A percentile compares a stretch with the other conserved stretches of the same genome.
Conservation (phyloP, 2,797 vertebrate species). For the Serranus cabrilla region DNA sequence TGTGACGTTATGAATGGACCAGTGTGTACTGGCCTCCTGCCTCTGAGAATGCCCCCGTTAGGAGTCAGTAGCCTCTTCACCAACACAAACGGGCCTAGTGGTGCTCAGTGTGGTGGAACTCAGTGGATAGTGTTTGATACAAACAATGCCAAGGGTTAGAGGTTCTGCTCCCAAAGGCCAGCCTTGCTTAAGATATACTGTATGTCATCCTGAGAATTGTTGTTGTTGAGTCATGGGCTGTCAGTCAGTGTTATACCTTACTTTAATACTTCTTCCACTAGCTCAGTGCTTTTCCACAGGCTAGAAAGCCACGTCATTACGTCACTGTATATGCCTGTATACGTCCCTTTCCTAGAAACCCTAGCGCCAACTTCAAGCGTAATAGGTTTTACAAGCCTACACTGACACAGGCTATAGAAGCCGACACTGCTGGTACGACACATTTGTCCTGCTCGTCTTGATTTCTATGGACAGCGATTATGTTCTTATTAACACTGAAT, state of each 20-base stretch:
- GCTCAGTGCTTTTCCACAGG: neutral
- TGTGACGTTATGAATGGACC: constrained; percentile 58
- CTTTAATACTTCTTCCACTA: neutral
- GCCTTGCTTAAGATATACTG: constrained; percentile 1
- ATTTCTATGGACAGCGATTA: too few relatives aligned
- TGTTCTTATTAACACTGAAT: too few relatives aligned
- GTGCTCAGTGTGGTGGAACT: constrained; percentile 15
- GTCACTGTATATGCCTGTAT: too few relatives aligned
- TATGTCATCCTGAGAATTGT: neutral
- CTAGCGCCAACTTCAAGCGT: too few relatives aligned
- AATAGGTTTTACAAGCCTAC: too few relatives aligned
- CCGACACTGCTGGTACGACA: too few relatives aligned
- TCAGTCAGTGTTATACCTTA: constrained; percentile 8
- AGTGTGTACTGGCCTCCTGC: constrained; percentile 38
- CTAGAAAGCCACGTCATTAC: too few relatives aligned
- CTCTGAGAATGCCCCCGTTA: constrained; percentile 37
- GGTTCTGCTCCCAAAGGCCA: neutral
- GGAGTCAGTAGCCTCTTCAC: constrained; percentile 12
- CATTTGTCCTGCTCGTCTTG: too few relatives aligned
- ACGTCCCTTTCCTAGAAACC: too few relatives aligned
- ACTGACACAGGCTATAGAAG: too few relatives aligned
- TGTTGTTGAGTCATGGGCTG: neutral
- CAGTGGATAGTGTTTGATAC: neutral
- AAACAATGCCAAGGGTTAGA: constrained; percentile 17
- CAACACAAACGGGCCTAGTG: constrained; percentile 16